Conservation (phyloP, 2,113 vertebrate genomes). For the Tauraco erythrolophus region DNA sequence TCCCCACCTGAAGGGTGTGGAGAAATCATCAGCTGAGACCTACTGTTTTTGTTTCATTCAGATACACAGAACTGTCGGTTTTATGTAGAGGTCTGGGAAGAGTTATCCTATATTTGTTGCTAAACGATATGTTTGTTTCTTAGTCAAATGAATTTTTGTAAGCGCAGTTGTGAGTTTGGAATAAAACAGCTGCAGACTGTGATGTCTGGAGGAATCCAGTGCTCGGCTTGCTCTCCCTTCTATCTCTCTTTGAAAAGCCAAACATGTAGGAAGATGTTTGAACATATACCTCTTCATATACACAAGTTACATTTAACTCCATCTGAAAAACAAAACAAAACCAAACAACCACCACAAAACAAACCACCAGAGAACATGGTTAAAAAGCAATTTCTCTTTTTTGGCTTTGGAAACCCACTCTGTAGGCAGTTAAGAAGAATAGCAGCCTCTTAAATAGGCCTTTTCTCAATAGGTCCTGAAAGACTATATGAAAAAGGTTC, state of each 20-base stretch:
- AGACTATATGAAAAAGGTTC: neutral
- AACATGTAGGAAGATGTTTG: neutral
- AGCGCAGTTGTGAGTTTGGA: neutral
- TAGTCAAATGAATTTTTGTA: neutral
- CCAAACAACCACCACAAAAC: neutral
- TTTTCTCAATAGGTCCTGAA: neutral
- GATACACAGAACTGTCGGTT: neutral
- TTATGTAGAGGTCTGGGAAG: neutral
- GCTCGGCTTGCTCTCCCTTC: neutral
- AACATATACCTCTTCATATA: too few relatives aligned
- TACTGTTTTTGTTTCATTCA: neutral
- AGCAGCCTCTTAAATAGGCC: neutral
- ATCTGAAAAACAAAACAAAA: neutral
- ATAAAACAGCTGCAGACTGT: neutral
- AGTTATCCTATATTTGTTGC: neutral
- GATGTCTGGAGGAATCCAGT: neutral
- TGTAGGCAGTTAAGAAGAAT: neutral
- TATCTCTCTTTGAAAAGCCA: neutral
- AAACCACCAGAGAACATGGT: neutral
- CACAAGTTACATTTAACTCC: rapidly evolving
- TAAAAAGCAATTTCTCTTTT: neutral
- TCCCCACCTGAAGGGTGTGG: neutral
- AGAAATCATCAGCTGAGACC: neutral
- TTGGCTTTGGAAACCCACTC: neutral
- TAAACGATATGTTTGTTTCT: neutral